Evolutionary conservation across 2,888 invertebrate genomes (phyloP).

Genomic region (Limenitis camilla): DNA sequence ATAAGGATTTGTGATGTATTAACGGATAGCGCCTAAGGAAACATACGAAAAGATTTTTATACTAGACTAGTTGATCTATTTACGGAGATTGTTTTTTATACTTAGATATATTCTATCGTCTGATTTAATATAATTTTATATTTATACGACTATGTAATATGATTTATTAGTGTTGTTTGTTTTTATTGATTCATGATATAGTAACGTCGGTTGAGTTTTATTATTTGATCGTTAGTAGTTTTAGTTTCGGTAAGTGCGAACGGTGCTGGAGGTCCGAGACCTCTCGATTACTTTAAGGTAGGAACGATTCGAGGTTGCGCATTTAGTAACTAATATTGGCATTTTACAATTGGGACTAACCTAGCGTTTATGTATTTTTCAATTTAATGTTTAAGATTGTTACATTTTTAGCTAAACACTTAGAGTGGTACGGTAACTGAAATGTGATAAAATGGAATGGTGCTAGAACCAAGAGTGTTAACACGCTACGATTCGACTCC

Average conservation of each 20-base stretch:
- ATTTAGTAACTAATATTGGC: constrained; percentile 74
- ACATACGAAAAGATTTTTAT: constrained; percentile 76
- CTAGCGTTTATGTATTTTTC: constrained; percentile 74
- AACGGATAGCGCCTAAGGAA: constrained; percentile 76
- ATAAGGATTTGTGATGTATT: constrained; percentile 75
- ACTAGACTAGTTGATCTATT: constrained; percentile 75
- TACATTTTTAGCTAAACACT: constrained; percentile 75
- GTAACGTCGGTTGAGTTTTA: constrained; percentile 62
- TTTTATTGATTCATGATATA: constrained; percentile 66
- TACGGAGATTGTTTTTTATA: constrained; percentile 76
- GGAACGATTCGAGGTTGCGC: constrained; percentile 68
- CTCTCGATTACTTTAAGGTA: constrained; percentile 67
- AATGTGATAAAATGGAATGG: constrained; percentile 76
- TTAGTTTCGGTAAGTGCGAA: constrained; percentile 51
- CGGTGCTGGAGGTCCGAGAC: constrained; percentile 67
- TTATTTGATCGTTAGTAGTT: constrained; percentile 65
- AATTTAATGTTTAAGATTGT: constrained; percentile 73
- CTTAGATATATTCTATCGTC: constrained; percentile 75
- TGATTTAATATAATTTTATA: constrained; percentile 74
- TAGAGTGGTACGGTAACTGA: constrained; percentile 76
- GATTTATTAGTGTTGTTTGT: constrained; percentile 76
- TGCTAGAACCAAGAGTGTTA: constrained; percentile 75
- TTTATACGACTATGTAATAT: constrained; percentile 68
- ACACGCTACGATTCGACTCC: constrained; percentile 75
- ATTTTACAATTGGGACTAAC: constrained; percentile 77